Evolutionary conservation across 2,797 vertebrate species (phyloP).

Genomic region (Esox lucius): DNA sequence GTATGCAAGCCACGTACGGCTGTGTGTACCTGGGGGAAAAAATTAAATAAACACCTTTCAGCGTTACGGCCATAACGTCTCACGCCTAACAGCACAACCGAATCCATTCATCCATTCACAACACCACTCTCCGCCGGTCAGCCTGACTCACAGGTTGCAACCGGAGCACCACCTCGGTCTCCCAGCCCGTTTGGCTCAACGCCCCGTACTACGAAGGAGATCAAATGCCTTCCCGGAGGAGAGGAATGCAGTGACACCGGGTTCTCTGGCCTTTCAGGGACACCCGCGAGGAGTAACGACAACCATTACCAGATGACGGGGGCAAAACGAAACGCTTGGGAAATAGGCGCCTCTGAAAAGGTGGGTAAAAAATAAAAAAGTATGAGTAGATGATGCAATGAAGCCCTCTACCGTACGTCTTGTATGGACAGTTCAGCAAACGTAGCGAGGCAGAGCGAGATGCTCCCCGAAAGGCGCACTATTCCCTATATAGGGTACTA

Average conservation of each 20-base stretch:
- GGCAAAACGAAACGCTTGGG: slow-evolving; percentile 33
- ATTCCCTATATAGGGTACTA: not conserved
- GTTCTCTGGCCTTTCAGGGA: slow-evolving; percentile 44
- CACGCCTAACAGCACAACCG: not conserved
- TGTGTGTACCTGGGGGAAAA: not conserved
- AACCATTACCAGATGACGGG: slow-evolving; percentile 38
- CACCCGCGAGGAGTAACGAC: slow-evolving; percentile 31
- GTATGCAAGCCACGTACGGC: not conserved
- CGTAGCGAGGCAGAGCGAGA: not conserved
- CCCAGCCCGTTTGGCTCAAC: not conserved
- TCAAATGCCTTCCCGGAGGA: not conserved
- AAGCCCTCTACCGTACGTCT: slow-evolving; percentile 3
- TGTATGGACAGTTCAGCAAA: slow-evolving; percentile 30
- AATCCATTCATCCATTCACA: not conserved
- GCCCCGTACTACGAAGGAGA: not conserved
- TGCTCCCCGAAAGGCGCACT: not conserved
- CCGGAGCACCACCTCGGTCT: too few species aligned
- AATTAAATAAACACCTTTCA: not conserved
- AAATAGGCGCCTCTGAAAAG: slow-evolving; percentile 28
- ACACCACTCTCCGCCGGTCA: not conserved
- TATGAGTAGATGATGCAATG: slow-evolving; percentile 11
- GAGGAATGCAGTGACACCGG: not conserved
- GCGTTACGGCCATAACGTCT: not conserved
- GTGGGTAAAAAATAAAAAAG: slow-evolving; percentile 28
- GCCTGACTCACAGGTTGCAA: not conserved